phyloP scores from a whole-genome alignment of 2,113 vertebrate species.

The Tragelaphus buxtoni region DNA sequence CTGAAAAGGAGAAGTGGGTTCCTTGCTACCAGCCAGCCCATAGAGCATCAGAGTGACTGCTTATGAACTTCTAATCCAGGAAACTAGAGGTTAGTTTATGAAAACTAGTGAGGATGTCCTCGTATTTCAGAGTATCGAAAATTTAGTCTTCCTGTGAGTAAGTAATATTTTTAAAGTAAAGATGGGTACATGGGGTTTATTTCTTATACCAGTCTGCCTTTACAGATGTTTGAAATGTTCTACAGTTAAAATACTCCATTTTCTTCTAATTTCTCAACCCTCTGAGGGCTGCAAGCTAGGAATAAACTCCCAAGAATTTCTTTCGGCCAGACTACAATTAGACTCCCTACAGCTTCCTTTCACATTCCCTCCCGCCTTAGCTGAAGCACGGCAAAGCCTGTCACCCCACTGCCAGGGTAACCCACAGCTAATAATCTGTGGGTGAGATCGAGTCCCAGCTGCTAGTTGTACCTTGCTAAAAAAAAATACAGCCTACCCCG shows the following conservation, averaged over 20 bases:
- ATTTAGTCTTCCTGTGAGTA: not conserved
- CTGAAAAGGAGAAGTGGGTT: not conserved
- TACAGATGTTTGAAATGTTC: not conserved
- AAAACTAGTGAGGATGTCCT: not conserved
- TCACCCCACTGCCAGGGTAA: not conserved
- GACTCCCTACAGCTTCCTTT: not conserved
- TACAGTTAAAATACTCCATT: not conserved
- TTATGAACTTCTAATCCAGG: not conserved
- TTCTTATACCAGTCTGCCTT: not conserved
- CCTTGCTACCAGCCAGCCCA: not conserved
- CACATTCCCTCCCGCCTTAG: not conserved
- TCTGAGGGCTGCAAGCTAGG: not conserved
- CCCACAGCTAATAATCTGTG: not conserved
- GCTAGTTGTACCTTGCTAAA: not conserved
- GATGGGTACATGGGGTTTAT: not conserved
- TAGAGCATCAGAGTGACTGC: not conserved
- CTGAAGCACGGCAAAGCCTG: not conserved
- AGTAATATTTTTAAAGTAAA: not conserved
- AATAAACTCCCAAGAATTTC: not conserved
- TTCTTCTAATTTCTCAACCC: not conserved
- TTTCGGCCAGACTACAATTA: not conserved
- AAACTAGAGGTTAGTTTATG: not conserved
- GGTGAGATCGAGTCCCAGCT: not conserved
- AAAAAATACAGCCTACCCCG: rapidly evolving
- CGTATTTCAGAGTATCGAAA: not conserved